A percentile compares a stretch with the other conserved stretches of the same genome.
phyloP scores from a whole-genome alignment of 2,113 vertebrate species.

The Morone chrysops region DNA sequence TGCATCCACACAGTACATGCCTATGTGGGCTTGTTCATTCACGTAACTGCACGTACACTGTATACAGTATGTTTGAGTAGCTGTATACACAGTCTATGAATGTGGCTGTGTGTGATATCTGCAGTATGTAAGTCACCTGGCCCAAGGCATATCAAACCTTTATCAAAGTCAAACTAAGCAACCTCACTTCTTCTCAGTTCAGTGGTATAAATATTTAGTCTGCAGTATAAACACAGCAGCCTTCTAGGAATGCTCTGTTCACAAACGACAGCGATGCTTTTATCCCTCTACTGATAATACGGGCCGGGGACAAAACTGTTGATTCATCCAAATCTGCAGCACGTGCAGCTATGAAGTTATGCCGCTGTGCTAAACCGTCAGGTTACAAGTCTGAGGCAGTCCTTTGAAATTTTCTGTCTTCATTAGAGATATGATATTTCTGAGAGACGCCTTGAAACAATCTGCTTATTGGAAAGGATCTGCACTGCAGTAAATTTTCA shows the following conservation, averaged over 20 bases:
- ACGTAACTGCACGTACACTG: neutral
- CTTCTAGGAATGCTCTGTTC: conserved; percentile 53
- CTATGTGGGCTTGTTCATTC: neutral
- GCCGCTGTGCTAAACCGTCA: too few species aligned
- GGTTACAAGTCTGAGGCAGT: neutral
- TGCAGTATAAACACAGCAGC: conserved; percentile 66
- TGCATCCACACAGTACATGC: neutral
- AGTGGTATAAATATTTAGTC: conserved; percentile 76
- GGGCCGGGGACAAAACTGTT: conserved; percentile 16
- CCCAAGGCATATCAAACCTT: conserved; percentile 30
- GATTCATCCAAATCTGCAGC: conserved; percentile 8
- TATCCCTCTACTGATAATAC: conserved; percentile 38
- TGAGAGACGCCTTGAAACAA: neutral
- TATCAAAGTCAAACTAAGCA: conserved; percentile 48
- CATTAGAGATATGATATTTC: neutral
- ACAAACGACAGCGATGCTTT: conserved; percentile 21
- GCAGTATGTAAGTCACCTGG: conserved; percentile 45
- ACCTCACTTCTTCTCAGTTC: conserved; percentile 50
- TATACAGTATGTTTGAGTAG: conserved; percentile 37
- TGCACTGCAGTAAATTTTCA: neutral
- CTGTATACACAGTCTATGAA: conserved; percentile 28
- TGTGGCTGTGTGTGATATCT: conserved; percentile 18
- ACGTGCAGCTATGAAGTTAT: neutral
- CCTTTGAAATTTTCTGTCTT: too few species aligned
- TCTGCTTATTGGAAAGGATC: neutral